Percentiles rank a stretch among this genome's conserved stretches.
Evolutionary conservation across 2,113 vertebrate genomes (phyloP).

Genomic region (Hydropotes inermis): DNA sequence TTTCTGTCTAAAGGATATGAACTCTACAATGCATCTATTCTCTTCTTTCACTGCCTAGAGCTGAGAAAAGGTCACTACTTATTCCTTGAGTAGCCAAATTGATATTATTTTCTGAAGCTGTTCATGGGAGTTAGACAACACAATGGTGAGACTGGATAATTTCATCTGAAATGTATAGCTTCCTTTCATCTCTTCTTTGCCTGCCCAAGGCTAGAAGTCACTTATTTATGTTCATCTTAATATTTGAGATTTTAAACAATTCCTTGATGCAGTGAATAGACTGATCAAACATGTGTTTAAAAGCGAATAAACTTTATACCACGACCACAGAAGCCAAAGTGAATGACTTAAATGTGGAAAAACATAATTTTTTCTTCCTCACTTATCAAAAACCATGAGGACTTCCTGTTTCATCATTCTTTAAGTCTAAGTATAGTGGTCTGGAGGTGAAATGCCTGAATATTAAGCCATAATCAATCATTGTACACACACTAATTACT

Average conservation of each 20-base stretch:
- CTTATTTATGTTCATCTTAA: not conserved
- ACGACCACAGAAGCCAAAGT: not conserved
- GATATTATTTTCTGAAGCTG: slow-evolving; percentile 64
- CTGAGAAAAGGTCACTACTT: slow-evolving; percentile 69
- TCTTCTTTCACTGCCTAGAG: slow-evolving; percentile 63
- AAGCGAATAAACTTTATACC: slow-evolving; percentile 26
- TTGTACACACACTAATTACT: slow-evolving; percentile 85
- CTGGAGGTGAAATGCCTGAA: slow-evolving; percentile 84
- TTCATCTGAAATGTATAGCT: slow-evolving; percentile 37
- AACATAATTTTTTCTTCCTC: not conserved
- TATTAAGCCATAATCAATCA: slow-evolving; percentile 87
- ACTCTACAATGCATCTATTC: slow-evolving; percentile 48
- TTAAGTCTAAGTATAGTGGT: slow-evolving; percentile 73
- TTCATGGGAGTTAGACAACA: slow-evolving; percentile 46
- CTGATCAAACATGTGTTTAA: not conserved
- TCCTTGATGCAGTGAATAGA: not conserved
- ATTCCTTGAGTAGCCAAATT: slow-evolving; percentile 61
- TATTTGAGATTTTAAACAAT: not conserved
- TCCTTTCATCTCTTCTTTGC: not conserved
- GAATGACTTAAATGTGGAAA: not conserved
- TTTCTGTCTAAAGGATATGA: slow-evolving; percentile 47
- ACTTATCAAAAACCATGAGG: slow-evolving; percentile 22
- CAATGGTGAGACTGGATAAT: slow-evolving; percentile 24
- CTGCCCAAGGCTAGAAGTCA: not conserved
- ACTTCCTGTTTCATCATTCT: slow-evolving; percentile 70